phyloP scores from a whole-genome alignment of 2,888 invertebrate species.

The Matsumyia berberina region DNA sequence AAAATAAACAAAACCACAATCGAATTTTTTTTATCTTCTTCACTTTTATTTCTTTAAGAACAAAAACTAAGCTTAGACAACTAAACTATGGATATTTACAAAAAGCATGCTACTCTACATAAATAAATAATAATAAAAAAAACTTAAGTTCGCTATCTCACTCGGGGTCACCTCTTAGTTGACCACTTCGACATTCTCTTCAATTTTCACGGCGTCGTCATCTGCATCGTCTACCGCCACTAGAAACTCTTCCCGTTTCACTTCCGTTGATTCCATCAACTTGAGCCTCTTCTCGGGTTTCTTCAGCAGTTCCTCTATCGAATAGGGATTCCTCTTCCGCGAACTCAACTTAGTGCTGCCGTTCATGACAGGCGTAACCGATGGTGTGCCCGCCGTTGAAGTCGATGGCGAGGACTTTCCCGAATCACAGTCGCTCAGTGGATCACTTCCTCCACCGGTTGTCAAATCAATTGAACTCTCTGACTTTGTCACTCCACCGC shows the following conservation, averaged over 20 bases:
- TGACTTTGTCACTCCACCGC: conserved; percentile 81
- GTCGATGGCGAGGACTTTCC: conserved; percentile 84
- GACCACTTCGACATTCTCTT: conserved; percentile 83
- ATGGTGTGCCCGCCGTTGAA: conserved; percentile 63
- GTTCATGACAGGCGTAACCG: conserved; percentile 79
- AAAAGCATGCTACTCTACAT: conserved; percentile 40
- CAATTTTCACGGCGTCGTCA: conserved; percentile 80
- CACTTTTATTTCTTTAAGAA: conserved; percentile 72
- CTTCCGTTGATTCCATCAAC: conserved; percentile 46
- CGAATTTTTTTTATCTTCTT: conserved; percentile 19
- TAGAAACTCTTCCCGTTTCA: conserved; percentile 47
- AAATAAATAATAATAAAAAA: conserved; percentile 60
- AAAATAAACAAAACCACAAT: background rate
- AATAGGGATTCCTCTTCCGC: conserved; percentile 91
- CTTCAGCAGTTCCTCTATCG: conserved; percentile 93
- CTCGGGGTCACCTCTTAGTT: conserved; percentile 78
- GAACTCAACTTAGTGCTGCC: conserved; percentile 77
- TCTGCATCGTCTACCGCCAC: conserved; percentile 55
- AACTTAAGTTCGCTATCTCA: conserved; percentile 50
- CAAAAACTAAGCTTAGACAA: conserved; percentile 53
- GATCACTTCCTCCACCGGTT: conserved; percentile 80
- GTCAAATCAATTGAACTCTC: conserved; percentile 83
- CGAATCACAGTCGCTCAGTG: conserved; percentile 83
- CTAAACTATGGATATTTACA: conserved; percentile 52
- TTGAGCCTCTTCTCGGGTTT: conserved; percentile 88